A percentile compares a stretch with the other conserved stretches of the same genome.
These are phyloP conservation scores for Alauda arvensis DNA, from an alignment of 2,797 vertebrate genomes.

Conservation along the genomic window DNA sequence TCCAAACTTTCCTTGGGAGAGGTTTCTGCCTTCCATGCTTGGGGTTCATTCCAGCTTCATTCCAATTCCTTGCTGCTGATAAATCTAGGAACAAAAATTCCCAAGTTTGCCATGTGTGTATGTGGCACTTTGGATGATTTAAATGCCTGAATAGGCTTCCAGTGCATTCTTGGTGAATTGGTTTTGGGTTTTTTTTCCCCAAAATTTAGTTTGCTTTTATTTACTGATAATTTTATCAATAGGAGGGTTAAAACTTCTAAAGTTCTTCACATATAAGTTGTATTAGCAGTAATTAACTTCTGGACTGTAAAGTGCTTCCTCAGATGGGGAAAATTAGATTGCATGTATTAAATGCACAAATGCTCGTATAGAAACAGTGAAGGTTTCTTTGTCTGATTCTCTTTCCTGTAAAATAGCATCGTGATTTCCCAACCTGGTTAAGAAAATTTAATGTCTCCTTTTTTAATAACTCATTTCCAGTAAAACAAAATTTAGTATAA, in stretches of 20 bases:
- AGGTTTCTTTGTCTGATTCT: not conserved
- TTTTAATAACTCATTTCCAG: constrained; percentile 50
- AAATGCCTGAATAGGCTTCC: not conserved
- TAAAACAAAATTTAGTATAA: constrained; percentile 35
- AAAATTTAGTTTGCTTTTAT: not conserved
- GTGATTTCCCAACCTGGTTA: constrained; percentile 33
- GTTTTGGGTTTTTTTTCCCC: not conserved
- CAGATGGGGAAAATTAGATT: not conserved
- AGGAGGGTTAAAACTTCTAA: not conserved
- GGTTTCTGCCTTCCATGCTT: not conserved
- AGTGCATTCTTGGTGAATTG: not conserved
- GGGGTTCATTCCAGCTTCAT: not conserved
- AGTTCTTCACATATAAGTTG: not conserved
- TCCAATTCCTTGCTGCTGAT: not conserved
- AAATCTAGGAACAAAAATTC: not conserved
- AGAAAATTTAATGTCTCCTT: constrained; percentile 31
- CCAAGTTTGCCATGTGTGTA: fast-evolving
- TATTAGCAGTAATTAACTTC: not conserved
- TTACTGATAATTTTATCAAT: not conserved
- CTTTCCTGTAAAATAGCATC: constrained; percentile 11
- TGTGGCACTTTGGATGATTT: not conserved
- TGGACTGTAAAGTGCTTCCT: not conserved
- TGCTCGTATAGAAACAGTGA: not conserved
- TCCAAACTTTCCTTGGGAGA: not conserved
- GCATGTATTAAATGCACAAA: not conserved